These are phyloP conservation scores for Lepidonotus clava DNA, from an alignment of 2,888 invertebrate genomes.

Conservation along the genomic window DNA sequence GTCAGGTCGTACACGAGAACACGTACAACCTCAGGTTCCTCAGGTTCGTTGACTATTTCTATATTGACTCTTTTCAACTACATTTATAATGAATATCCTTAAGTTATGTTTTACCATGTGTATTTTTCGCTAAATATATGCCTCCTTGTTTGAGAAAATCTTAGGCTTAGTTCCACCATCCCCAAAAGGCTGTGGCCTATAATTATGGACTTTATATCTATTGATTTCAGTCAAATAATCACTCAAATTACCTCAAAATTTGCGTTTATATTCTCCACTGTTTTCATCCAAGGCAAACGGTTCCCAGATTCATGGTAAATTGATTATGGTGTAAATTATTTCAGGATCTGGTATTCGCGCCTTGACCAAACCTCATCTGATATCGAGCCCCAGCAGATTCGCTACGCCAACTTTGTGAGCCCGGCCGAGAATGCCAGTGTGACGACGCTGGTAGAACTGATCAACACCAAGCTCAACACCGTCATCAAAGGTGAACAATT, in stretches of 20 bases:
- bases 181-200: no score
- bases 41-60: neutral
- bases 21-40: slow-evolving; percentile 34
- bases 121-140: no score
- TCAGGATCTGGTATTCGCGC: slow-evolving; percentile 40
- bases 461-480: slow-evolving; percentile 40
- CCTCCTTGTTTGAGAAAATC: no score
- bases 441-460: slow-evolving; percentile 30
- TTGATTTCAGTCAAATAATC: no score
- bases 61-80: neutral
- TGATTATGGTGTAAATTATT: neutral
- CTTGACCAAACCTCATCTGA: slow-evolving; percentile 24
- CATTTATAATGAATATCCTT: neutral
- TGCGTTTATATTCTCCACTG: no score
- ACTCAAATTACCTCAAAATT: no score
- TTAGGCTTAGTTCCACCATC: no score
- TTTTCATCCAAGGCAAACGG: no score
- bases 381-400: slow-evolving; percentile 32
- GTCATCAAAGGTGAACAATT: slow-evolving; percentile 2
- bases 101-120: no score
- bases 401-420: slow-evolving; percentile 43
- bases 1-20: slow-evolving; percentile 1
- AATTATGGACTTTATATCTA: no score
- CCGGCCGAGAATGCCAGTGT: slow-evolving; percentile 29
- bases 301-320: no score